Evolutionary conservation across 2,797 vertebrate species (phyloP).

Genomic region (Moxostoma hubbsi): DNA sequence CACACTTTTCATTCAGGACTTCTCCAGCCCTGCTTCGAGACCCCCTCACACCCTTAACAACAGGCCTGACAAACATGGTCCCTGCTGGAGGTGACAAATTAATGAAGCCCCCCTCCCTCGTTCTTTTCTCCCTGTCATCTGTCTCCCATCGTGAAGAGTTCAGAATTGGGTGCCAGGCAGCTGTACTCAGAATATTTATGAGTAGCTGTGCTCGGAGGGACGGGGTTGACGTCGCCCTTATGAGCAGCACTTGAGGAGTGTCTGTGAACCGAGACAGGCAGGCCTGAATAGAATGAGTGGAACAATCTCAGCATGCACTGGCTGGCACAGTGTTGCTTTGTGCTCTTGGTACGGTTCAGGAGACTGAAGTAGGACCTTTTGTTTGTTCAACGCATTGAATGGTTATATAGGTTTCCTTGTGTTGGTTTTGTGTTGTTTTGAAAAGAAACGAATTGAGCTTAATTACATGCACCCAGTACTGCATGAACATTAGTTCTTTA

Average conservation of each 20-base stretch:
- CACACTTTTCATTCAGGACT: conserved; percentile 18
- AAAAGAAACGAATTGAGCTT: not conserved
- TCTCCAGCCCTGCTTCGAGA: conserved; percentile 15
- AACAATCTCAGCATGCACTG: conserved; percentile 50
- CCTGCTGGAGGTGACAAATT: conserved; percentile 45
- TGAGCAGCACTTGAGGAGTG: conserved; percentile 19
- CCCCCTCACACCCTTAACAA: conserved; percentile 21
- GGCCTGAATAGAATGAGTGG: conserved; percentile 42
- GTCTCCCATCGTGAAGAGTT: conserved; percentile 33
- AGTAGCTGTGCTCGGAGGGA: conserved; percentile 48
- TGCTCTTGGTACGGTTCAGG: conserved; percentile 29
- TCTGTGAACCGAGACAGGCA: conserved; percentile 32
- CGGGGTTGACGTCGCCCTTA: conserved; percentile 38
- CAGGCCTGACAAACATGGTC: conserved; percentile 19
- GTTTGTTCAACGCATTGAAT: not conserved
- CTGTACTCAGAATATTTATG: conserved; percentile 63
- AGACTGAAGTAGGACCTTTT: conserved; percentile 34
- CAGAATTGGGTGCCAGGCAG: conserved; percentile 40
- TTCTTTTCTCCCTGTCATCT: conserved; percentile 28
- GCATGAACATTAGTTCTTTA: not conserved
- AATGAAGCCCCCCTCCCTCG: conserved; percentile 15
- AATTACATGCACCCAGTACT: not conserved
- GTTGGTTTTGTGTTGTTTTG: not conserved
- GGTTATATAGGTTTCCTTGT: conserved; percentile 20
- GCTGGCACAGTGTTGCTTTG: conserved; percentile 38